Base-by-base conservation (phyloP, 2,113 vertebrate species). In the Macroglossus sobrinus region DNA sequence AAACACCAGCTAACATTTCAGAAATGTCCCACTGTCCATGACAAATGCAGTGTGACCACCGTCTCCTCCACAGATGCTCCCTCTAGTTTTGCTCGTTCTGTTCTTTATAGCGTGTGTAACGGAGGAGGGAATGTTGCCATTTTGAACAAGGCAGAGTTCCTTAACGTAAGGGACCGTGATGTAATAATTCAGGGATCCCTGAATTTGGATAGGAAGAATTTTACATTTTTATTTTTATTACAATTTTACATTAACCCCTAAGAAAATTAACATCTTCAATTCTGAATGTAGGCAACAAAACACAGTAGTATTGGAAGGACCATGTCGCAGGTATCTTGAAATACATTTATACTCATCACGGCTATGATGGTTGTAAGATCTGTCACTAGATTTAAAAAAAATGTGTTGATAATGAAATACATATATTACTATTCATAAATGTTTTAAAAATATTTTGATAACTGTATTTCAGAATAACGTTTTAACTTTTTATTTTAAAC, bases 401-500 rank as follows among this genome's bases (percentile, higher is more conserved):
- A 57, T 53, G 64, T 53, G 43, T 79, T 61, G 68, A 7, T 66
- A 59, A 84, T 35, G 57, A 66, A 33, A 84, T 72, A 55, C 7
- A 26, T 13, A 22, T 38, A 22, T 40, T 75, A 24, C 53, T 43
- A 0, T 64, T 55, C 59, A 55, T 61, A 66, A 53, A 69, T 89
- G 43, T 53, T 71, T 66, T 76, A 5, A n/a, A 35, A 61, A 47
- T 35, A 68, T 28, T 47, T 53, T 38, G 74, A 53, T 50, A 50
- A 50, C 50, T 50, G 22, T 69, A 84, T 95, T 95, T 79, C n/a
- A 85, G 64, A 84, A 55, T 55, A 38, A 43, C 38, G 24, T 30
- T 69, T 88, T 78, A 71, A 82, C 19, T 30, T 71, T 87, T 43
- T 43, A 28, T 85, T 84, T 76, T 15, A 72, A 71, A 38, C 22